Base-by-base conservation (phyloP, 2,797 vertebrate genomes). In the Hemitrygon akajei region DNA sequence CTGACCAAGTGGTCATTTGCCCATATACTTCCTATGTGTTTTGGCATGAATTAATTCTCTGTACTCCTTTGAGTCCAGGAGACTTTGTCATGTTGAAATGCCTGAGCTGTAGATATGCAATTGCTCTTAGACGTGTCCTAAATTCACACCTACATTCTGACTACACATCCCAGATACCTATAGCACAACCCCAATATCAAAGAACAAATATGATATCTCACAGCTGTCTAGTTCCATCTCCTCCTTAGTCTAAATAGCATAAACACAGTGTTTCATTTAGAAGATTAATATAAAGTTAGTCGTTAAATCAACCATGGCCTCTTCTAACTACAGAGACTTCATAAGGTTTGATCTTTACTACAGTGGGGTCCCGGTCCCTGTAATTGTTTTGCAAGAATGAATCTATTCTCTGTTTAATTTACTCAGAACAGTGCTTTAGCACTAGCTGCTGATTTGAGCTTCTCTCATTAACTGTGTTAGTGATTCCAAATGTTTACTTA, bases 401-500 rank as follows among this genome's bases (percentile, higher is more conserved):
- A 94, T 60, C 27, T 40, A 75, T 80, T 95, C 96, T 96, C 95
- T 96, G 96, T 96, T 96, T 96, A 96, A 95, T 94, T 97, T 96
- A 96, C 95, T 96, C 95, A 95, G 95, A 96, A 96, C 96, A 97
- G 96, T 96, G 95, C 95, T 91, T 9, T 75, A 27, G 10, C 95
- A 97, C 95, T 95, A 95, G 95, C 95, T 96, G 95, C 95, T 95
- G 95, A 96, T 96, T 92, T 96, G 96, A 95, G 37, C 11, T 84
- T 81, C 40, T 30, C 47, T 63, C 27, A 81, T 25, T 89, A 40
- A 63, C 16, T n/a, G 40, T 60, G 71, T 91, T 63, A 91, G 63
- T 63, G 84, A 94, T 76, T 75, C 9, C 63, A 86, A 71, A 47
- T 47, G 47, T 47, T 47, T n/a, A 73, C 60, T 18, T 60, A 93